Percentiles rank a stretch among this genome's conserved stretches.
Conservation (phyloP, 2,888 invertebrate species). For the Hololepta plana region DNA sequence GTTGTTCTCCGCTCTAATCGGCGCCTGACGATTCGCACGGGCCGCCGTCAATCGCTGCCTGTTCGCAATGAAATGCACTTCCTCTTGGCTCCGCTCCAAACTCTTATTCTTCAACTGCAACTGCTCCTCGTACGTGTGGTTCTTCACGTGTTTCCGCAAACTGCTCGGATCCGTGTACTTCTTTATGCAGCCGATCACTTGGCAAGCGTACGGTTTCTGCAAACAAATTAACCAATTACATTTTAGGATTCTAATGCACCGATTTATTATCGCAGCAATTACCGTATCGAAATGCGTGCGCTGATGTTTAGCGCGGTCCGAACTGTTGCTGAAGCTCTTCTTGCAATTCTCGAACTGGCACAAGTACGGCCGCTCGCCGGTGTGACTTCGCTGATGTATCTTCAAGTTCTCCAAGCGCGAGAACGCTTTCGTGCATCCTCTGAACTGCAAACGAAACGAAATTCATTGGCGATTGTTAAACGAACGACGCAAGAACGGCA, state of each 20-base stretch:
- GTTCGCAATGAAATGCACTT: no score
- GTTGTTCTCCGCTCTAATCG: no score
- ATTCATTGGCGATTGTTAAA: no score
- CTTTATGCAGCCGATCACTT: constrained; percentile 70
- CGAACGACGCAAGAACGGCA: no score
- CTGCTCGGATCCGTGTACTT: constrained; percentile 91
- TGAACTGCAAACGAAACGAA: constrained; percentile 48
- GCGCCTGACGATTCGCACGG: no score
- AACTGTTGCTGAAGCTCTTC: constrained; percentile 97
- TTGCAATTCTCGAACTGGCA: constrained; percentile 85
- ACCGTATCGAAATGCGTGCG: constrained; percentile 96
- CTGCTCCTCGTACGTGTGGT: constrained; percentile 36
- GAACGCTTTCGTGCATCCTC: constrained; percentile 89
- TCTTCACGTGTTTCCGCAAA: constrained; percentile 81
- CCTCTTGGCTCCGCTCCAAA: no score
- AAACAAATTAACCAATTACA: constrained; percentile 16
- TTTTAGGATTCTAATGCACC: constrained; percentile 1
- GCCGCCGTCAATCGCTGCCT: no score
- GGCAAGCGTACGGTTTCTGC: constrained; percentile 87
- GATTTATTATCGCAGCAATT: constrained; percentile 26
- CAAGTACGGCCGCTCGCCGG: constrained; percentile 89
- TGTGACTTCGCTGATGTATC: constrained; percentile 90
- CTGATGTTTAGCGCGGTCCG: constrained; percentile 96
- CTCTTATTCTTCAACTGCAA: constrained; percentile 21
- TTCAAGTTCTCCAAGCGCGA: constrained; percentile 94